Percentiles rank a stretch among this genome's conserved stretches.
Conservation (phyloP, 64 coral and sea anemone genomes). For the Montipora capricornis region DNA sequence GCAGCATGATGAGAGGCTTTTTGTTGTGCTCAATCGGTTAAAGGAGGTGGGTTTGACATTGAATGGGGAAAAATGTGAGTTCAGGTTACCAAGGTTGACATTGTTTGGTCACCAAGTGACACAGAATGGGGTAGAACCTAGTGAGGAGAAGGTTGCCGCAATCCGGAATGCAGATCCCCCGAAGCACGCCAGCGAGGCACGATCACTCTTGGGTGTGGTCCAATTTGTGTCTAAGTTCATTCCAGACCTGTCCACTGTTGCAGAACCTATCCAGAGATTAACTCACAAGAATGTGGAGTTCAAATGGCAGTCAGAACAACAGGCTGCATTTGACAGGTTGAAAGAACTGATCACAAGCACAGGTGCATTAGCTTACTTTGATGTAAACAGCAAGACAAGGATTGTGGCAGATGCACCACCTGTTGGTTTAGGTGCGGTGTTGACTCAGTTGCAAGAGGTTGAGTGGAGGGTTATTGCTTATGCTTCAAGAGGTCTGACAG, state of each 20-base stretch:
- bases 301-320: background rate
- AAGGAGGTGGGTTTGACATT: no score
- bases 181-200: constrained; percentile 34
- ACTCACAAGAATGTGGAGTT: constrained; percentile 14
- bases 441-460: constrained; percentile 23
- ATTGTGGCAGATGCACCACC: constrained; percentile 13
- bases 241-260: background rate
- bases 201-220: constrained; percentile 14
- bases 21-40: no score
- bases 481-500: constrained; percentile 32
- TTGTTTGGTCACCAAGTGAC: constrained; percentile 32
- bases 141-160: constrained; percentile 27
- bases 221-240: constrained; percentile 50
- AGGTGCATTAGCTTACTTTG: background rate
- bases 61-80: background rate
- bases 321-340: constrained; percentile 14
- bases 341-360: constrained; percentile 18
- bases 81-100: constrained; percentile 1
- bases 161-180: constrained; percentile 18
- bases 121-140: constrained; percentile 15
- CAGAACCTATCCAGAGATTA: constrained; percentile 10
- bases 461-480: constrained; percentile 53
- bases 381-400: background rate
- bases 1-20: no score
- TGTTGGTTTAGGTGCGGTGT: constrained; percentile 23